Evolutionary conservation across 2,113 vertebrate genomes (phyloP), one percentile per base, ranked within the genome.

Genomic region (Condylura cristata): DNA sequence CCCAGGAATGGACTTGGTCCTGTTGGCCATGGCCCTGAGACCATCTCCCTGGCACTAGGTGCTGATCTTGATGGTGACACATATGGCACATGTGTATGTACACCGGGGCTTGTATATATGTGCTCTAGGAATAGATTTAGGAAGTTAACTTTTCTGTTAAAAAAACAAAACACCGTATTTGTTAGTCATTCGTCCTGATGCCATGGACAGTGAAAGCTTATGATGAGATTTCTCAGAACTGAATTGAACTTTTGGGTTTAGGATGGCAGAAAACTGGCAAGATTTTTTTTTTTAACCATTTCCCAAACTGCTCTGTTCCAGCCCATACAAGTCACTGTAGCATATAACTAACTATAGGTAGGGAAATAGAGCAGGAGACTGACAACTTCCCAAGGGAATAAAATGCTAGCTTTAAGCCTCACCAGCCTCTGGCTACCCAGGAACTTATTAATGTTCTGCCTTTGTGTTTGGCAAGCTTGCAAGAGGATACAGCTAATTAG

Each of bases 71-170:
- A 3, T 20, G 39, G 41, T 17, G 12, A 60, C 8, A 26, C n/a
- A 16, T 2, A 11, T 3, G 13, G 6, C 7, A 14, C 5, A 0
- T 41, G 6, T 18, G 16, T 16, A 12, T 10, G 16, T 13, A 11
- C 3, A 1, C 3, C 81, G 39, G 14, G 1, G 26, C 22, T 7
- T 22, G 1, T 14, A 58, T 34, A 56, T 37, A 14, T 0, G 8
- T 24, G n/a, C 46, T 60, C 70, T 37, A 28, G 44, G 48, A 81
- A 16, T 46, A 28, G 22, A 41, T 28, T 89, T 14, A 61, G 75
- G 26, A 91, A 76, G 51, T 17, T 58, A 46, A 68, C 30, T 46
- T 18, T 82, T 48, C 66, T 61, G 28, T 86, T 76, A 44, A 76
- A 60, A 82, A 86, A 61, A 75, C 65, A 72, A 65, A 66, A 46